Evolutionary conservation across 2,888 invertebrate genomes (phyloP), one percentile per base, ranked within the genome.

Genomic region (Erebia ligea): DNA sequence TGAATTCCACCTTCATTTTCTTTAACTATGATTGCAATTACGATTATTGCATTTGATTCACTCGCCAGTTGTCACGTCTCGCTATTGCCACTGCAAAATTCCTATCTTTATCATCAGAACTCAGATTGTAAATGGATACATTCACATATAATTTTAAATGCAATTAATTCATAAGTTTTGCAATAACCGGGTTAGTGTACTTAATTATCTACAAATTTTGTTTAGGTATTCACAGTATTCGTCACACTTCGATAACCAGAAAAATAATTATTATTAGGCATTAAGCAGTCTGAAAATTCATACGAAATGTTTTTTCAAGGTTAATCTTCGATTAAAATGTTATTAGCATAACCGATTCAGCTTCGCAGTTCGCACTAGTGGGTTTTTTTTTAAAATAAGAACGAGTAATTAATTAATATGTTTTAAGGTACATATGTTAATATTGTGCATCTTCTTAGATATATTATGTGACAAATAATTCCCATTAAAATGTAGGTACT

Each of bases 121-220:
- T 66, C 42, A 66, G 54, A 56, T 5, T 42, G 11, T 42, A 45
- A 66, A 45, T 66, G 56, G 57, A 21, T 56, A 21, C 45, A 9
- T 13, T 13, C 19, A 25, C 19, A 17, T 21, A 57, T 66, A 9
- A 54, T 65, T 65, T 56, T 42, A 65, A 56, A 54, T 19, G 13
- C 40, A 65, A 13, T 56, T 65, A 42, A 65, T 42, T 21, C 15
- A 66, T 57, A 13, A 57, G 19, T 66, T 66, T 66, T 17, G 66
- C 66, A 66, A 66, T 57, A 66, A 42, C 56, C 42, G 40, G 66
- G 66, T 57, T 66, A 65, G 21, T n/a, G 52, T 54, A n/a, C n/a
- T n/a, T n/a, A 19, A 64, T 48, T 62, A 62, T 48, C 48, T 61
- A 45, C 42, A 9, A 19, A 19, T 19, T 62, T 48, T 21, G 48